Conservation (phyloP, 2,797 vertebrate species). For the Amniataba percoides region DNA sequence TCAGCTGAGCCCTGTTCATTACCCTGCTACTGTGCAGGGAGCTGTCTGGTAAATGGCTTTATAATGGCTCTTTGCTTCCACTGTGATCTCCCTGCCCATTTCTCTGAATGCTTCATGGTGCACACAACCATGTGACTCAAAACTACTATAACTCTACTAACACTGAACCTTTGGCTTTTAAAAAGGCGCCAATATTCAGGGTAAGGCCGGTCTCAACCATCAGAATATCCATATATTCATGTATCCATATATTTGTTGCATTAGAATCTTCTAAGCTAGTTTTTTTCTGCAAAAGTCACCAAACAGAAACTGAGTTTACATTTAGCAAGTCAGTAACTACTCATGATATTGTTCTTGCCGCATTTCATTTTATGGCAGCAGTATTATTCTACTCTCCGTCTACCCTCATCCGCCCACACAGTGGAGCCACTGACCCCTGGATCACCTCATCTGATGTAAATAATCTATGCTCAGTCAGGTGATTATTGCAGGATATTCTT, state of each 20-base stretch:
- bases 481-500: conserved; percentile 25
- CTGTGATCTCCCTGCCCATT: conserved; percentile 68
- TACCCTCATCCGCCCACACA: conserved; percentile 13
- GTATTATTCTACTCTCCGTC: not conserved
- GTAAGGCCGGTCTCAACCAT: not conserved
- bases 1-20: conserved; percentile 76
- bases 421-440: conserved; percentile 19
- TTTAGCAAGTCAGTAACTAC: not conserved
- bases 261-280: not conserved
- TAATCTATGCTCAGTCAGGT: conserved; percentile 21
- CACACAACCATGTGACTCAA: conserved; percentile 52
- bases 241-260: conserved; percentile 1
- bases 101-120: conserved; percentile 61
- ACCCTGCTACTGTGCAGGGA: conserved; percentile 68
- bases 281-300: conserved; percentile 18
- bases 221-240: not conserved
- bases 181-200: not conserved
- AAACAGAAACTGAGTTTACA: not conserved
- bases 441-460: conserved; percentile 32
- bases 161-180: conserved; percentile 18
- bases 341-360: conserved; percentile 8
- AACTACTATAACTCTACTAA: conserved; percentile 43
- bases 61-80: conserved; percentile 77
- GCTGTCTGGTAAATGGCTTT: conserved; percentile 78
- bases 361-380: conserved; percentile 23